Evolutionary conservation across 2,888 invertebrate genomes (phyloP).

Genomic region (Chloromyia formosa): DNA sequence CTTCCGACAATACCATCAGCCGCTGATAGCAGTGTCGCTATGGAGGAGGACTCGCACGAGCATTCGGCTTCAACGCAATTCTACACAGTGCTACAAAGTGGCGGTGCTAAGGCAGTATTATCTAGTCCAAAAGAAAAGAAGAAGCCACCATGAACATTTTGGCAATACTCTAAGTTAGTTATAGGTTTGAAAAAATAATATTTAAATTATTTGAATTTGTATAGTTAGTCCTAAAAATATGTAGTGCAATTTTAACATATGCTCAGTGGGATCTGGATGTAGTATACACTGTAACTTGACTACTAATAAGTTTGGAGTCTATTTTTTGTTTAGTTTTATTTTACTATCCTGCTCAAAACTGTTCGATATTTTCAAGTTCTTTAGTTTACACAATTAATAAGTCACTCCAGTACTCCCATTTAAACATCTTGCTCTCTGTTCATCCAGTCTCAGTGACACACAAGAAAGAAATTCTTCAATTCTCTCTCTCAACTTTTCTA

Average conservation of each 20-base stretch:
- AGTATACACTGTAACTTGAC: no score
- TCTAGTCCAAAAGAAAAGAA: slow-evolving; percentile 57
- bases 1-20: slow-evolving; percentile 79
- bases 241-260: slow-evolving; percentile 19
- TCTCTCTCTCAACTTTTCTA: background rate
- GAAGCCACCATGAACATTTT: slow-evolving; percentile 57
- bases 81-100: slow-evolving; percentile 54
- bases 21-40: slow-evolving; percentile 74
- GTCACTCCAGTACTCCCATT: no score
- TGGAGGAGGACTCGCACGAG: slow-evolving; percentile 69
- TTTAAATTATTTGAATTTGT: slow-evolving; percentile 27
- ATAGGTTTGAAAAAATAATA: background rate
- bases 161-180: background rate
- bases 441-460: no score
- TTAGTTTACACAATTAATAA: no score
- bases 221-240: slow-evolving; percentile 11
- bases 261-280: slow-evolving; percentile 31
- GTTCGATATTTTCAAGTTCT: no score
- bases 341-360: background rate
- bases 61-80: slow-evolving; percentile 53
- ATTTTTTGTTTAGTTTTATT: background rate
- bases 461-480: no score
- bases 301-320: no score
- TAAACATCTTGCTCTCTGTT: no score
- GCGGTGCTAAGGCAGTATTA: slow-evolving; percentile 54